Conservation (phyloP, 2,888 invertebrate genomes). For the Drosophila dives region DNA sequence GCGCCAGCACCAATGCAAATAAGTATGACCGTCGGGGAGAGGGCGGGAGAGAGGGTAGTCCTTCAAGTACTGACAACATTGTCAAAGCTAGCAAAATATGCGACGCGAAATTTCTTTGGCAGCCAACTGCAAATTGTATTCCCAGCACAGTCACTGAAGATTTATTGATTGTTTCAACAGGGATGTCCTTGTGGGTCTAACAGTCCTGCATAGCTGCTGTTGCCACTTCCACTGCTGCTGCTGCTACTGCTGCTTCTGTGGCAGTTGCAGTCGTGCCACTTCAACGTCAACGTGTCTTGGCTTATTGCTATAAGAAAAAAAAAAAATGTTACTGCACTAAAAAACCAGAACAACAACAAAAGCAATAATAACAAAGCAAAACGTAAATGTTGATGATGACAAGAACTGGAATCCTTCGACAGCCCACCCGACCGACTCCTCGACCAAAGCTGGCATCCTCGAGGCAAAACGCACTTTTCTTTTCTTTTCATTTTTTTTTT, state of each 20-base stretch:
- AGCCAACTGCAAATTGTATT: constrained; percentile 28
- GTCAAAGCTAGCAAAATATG: constrained; percentile 45
- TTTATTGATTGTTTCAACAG: constrained; percentile 74
- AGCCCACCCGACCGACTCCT: constrained; percentile 1
- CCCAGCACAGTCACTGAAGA: constrained; percentile 69
- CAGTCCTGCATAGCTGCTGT: constrained; percentile 17
- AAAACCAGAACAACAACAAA: constrained; percentile 36
- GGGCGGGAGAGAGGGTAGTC: not conserved
- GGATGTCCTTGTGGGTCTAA: constrained; percentile 37
- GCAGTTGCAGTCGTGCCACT: constrained; percentile 26
- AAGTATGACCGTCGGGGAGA: constrained; percentile 3
- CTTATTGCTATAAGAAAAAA: constrained; percentile 51
- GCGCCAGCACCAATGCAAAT: constrained; percentile 47
- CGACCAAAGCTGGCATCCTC: constrained; percentile 44
- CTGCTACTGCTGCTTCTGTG: constrained; percentile 10
- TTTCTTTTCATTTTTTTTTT: constrained; percentile 23
- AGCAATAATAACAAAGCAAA: constrained; percentile 21
- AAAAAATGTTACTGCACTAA: constrained; percentile 41
- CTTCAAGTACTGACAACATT: constrained; percentile 46
- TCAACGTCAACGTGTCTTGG: constrained; percentile 42
- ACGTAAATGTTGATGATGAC: constrained; percentile 70
- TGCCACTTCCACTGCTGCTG: not conserved
- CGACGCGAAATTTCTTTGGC: constrained; percentile 39
- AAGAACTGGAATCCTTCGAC: constrained; percentile 40
- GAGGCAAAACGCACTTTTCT: constrained; percentile 57